A percentile compares a stretch with the other conserved stretches of the same genome.
Evolutionary conservation across 2,888 invertebrate genomes (phyloP).

Genomic region (Nomada ruficornis): DNA sequence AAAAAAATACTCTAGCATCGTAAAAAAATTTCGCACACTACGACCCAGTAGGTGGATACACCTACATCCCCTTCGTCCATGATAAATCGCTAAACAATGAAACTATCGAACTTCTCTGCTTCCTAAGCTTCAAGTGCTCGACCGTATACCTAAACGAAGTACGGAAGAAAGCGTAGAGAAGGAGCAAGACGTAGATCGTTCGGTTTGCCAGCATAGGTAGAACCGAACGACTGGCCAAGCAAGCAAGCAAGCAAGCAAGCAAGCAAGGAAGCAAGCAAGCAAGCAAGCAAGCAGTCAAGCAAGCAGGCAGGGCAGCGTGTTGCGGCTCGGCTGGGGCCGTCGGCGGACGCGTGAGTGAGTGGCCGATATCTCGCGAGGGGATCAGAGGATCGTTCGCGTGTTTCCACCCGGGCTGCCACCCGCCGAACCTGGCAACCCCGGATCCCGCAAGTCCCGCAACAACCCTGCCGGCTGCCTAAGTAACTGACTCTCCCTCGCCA

Average conservation of each 20-base stretch:
- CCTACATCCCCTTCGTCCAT: too few species aligned
- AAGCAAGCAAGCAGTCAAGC: conserved; percentile 27
- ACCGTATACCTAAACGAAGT: neutral
- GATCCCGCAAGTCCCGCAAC: conserved; percentile 74
- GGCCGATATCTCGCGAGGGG: conserved; percentile 84
- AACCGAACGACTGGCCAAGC: conserved; percentile 40
- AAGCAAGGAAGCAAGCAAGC: neutral
- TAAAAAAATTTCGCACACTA: too few species aligned
- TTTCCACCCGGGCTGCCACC: conserved; percentile 80
- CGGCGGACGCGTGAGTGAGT: conserved; percentile 83
- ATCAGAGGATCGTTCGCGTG: conserved; percentile 84
- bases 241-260: conserved; percentile 31
- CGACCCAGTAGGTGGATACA: too few species aligned
- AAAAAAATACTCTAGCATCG: neutral
- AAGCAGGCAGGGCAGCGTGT: conserved; percentile 72
- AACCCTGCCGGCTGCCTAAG: conserved; percentile 68
- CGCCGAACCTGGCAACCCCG: conserved; percentile 79
- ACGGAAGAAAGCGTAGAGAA: conserved; percentile 24
- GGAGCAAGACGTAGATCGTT: conserved; percentile 27
- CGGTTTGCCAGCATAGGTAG: conserved; percentile 45
- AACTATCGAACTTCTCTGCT: too few species aligned
- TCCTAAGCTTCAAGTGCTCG: neutral
- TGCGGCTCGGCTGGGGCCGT: conserved; percentile 77
- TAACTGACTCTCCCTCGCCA: conserved; percentile 68
- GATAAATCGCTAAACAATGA: too few species aligned